These are phyloP conservation scores for Sebastes schlegelii DNA, from an alignment of 2,113 vertebrate species.

Conservation along the genomic window DNA sequence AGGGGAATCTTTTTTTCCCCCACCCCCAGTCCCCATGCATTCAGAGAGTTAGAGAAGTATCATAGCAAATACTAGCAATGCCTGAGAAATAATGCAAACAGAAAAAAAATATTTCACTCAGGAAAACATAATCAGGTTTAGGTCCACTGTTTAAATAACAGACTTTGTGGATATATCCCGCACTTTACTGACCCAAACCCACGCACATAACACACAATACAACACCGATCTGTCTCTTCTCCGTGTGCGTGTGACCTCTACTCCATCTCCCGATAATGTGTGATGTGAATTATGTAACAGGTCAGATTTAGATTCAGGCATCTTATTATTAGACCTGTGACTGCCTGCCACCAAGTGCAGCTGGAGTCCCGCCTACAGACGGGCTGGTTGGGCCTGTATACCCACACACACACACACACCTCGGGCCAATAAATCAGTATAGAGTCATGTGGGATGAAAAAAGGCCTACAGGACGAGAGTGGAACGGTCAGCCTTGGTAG, in stretches of 20 bases:
- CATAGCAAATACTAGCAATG: constrained; percentile 23
- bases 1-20: no score
- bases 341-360: constrained; percentile 62
- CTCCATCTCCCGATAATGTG: constrained; percentile 39
- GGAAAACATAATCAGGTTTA: constrained; percentile 32
- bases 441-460: constrained; percentile 73
- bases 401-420: background rate
- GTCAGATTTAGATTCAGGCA: constrained; percentile 67
- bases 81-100: constrained; percentile 50
- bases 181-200: constrained; percentile 10
- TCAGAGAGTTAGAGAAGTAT: background rate
- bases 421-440: constrained; percentile 48
- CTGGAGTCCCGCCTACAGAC: constrained; percentile 62
- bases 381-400: constrained; percentile 24
- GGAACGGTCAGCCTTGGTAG: constrained; percentile 41
- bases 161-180: constrained; percentile 16
- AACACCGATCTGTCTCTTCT: constrained; percentile 29
- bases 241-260: constrained; percentile 45
- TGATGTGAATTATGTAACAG: constrained; percentile 69
- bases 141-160: constrained; percentile 30
- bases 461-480: constrained; percentile 57
- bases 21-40: background rate
- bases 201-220: constrained; percentile 20
- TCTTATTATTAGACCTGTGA: constrained; percentile 77
- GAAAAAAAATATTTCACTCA: constrained; percentile 19